Evolutionary conservation across 2,797 vertebrate species (phyloP).

Genomic region (Pseudochromis fuscus): DNA sequence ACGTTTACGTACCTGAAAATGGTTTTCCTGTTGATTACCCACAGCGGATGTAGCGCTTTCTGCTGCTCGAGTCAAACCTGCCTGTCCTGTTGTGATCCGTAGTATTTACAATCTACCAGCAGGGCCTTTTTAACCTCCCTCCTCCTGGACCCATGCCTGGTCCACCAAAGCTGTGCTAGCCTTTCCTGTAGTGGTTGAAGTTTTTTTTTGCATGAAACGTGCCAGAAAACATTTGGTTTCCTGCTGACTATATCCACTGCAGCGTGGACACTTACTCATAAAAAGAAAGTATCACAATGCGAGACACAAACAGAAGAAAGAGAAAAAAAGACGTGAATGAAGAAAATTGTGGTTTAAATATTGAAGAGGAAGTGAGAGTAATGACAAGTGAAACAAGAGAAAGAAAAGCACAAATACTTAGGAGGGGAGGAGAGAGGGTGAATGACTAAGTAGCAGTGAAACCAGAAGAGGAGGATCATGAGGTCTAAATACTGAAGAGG

Average conservation of each 20-base stretch:
- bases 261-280: slow-evolving; percentile 4
- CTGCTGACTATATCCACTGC: slow-evolving; percentile 7
- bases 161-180: background rate
- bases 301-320: slow-evolving; percentile 4
- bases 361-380: slow-evolving; percentile 8
- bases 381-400: slow-evolving; percentile 1
- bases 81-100: background rate
- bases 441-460: slow-evolving; percentile 1
- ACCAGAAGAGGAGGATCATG: slow-evolving; percentile 31
- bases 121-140: background rate
- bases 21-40: background rate
- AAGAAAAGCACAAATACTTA: slow-evolving; percentile 2
- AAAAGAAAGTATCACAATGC: background rate
- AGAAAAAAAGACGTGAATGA: background rate
- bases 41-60: slow-evolving; percentile 3
- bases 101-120: background rate
- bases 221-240: background rate
- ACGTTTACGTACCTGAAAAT: background rate
- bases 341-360: slow-evolving; percentile 5
- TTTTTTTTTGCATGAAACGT: background rate
- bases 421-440: background rate
- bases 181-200: background rate
- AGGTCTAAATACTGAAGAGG: slow-evolving; percentile 49
- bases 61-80: background rate
- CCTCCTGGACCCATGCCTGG: background rate